These are phyloP conservation scores for Altica lythri DNA, from an alignment of 2,888 invertebrate species.

Conservation along the genomic window DNA sequence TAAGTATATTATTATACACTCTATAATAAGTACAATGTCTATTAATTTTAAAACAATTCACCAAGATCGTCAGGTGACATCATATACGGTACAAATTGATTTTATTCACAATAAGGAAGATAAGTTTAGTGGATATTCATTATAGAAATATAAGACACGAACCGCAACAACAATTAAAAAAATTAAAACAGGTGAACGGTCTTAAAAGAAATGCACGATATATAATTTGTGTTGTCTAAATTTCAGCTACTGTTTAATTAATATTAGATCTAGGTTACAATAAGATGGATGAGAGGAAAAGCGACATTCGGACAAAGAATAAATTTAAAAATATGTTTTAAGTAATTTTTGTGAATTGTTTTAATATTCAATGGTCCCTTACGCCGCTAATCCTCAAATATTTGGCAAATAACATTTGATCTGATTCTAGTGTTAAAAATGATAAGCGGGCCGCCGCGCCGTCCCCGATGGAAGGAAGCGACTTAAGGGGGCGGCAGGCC, in stretches of 20 bases:
- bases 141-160: no score
- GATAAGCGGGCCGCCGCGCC: constrained; percentile 34
- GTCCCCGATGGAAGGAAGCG: constrained; percentile 38
- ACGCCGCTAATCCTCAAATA: constrained; percentile 54
- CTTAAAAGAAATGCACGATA: constrained; percentile 15
- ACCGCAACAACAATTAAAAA: no score
- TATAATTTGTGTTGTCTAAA: constrained; percentile 39
- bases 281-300: constrained; percentile 54
- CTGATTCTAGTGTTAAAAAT: constrained; percentile 45
- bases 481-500: constrained; percentile 31
- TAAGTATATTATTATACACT: constrained; percentile 30
- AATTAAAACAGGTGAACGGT: constrained; percentile 10
- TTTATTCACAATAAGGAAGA: no score
- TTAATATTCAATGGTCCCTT: constrained; percentile 15
- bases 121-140: no score
- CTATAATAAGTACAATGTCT: constrained; percentile 15
- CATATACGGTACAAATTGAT: no score
- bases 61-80: neutral
- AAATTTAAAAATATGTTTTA: constrained; percentile 32
- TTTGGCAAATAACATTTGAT: constrained; percentile 58
- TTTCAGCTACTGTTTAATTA: constrained; percentile 52
- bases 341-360: constrained; percentile 34
- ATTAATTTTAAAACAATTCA: constrained; percentile 20
- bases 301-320: constrained; percentile 45
- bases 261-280: constrained; percentile 56